Percentiles rank a stretch among this genome's conserved stretches.
Conservation (phyloP, 2,888 invertebrate species). For the Caenorhabditis sp. region DNA sequence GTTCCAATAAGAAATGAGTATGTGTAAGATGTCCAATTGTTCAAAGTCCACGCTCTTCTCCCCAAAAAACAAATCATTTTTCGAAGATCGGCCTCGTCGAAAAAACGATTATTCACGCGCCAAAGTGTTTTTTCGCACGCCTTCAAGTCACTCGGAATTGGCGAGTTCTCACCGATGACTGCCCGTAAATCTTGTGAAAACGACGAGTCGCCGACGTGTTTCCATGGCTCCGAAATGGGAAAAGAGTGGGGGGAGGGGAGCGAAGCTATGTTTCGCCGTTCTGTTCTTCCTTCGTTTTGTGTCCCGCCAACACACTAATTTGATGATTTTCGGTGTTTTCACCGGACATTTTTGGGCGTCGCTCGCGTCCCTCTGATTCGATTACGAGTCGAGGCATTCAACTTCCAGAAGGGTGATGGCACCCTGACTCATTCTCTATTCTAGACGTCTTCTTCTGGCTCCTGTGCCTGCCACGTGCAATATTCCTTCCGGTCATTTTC, state of each 20-base stretch:
- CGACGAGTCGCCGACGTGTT: not conserved
- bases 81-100: slow-evolving; percentile 19
- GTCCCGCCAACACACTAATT: slow-evolving; percentile 21
- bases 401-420: slow-evolving; percentile 31
- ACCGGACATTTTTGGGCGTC: slow-evolving; percentile 37
- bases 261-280: slow-evolving; percentile 13
- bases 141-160: slow-evolving; percentile 26
- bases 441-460: slow-evolving; percentile 1
- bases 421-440: slow-evolving; percentile 27
- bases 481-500: slow-evolving; percentile 38
- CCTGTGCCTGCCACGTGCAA: slow-evolving; percentile 11
- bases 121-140: slow-evolving; percentile 41
- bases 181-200: slow-evolving; percentile 44
- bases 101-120: slow-evolving; percentile 43
- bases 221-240: slow-evolving; percentile 20
- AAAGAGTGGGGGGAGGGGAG: not conserved
- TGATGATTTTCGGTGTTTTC: slow-evolving; percentile 52
- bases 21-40: slow-evolving; percentile 23
- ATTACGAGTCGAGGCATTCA: slow-evolving; percentile 13
- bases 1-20: slow-evolving; percentile 21
- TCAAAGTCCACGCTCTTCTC: slow-evolving; percentile 14
- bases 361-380: slow-evolving; percentile 24
- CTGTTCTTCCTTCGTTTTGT: slow-evolving; percentile 13
- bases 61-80: slow-evolving; percentile 28
- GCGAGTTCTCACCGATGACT: slow-evolving; percentile 40